Percentiles rank a stretch among this genome's conserved stretches.
phyloP scores from a whole-genome alignment of 2,888 invertebrate genomes.

The Ischnus inquisitorius region DNA sequence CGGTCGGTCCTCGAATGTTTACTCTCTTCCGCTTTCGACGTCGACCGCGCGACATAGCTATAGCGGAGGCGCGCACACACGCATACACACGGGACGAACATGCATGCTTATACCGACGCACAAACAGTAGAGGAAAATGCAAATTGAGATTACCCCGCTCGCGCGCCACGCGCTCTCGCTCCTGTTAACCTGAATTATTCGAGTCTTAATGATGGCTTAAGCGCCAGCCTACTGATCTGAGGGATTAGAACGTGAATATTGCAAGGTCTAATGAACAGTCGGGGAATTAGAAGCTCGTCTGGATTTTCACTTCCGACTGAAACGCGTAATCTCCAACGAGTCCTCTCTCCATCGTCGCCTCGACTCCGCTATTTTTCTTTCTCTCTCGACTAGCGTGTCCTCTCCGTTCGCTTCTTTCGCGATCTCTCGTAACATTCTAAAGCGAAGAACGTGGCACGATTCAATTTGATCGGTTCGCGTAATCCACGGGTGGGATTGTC shows the following conservation, averaged over 20 bases:
- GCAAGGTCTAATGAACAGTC: constrained; percentile 83
- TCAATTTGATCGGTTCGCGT: constrained; percentile 32
- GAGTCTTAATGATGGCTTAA: constrained; percentile 86
- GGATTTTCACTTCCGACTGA: constrained; percentile 75
- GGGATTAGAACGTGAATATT: constrained; percentile 85
- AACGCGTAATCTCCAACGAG: constrained; percentile 69
- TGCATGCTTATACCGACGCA: constrained; percentile 49
- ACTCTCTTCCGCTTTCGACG: constrained; percentile 77
- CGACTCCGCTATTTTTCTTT: constrained; percentile 20
- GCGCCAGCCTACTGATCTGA: constrained; percentile 84
- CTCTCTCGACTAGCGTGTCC: not conserved
- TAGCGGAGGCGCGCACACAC: constrained; percentile 19
- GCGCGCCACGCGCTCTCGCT: constrained; percentile 67
- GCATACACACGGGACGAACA: constrained; percentile 61
- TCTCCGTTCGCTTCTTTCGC: constrained; percentile 1
- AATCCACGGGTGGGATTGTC: constrained; percentile 8
- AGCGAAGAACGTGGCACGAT: constrained; percentile 15
- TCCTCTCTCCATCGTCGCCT: constrained; percentile 3
- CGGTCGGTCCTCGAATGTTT: constrained; percentile 75
- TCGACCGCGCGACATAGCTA: constrained; percentile 40
- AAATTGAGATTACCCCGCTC: constrained; percentile 84
- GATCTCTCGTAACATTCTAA: not conserved
- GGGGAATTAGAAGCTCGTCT: constrained; percentile 80
- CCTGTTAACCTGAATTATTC: constrained; percentile 85
- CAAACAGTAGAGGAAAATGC: constrained; percentile 81